Conservation (phyloP, 2,797 vertebrate genomes). For the Vultur gryphus region DNA sequence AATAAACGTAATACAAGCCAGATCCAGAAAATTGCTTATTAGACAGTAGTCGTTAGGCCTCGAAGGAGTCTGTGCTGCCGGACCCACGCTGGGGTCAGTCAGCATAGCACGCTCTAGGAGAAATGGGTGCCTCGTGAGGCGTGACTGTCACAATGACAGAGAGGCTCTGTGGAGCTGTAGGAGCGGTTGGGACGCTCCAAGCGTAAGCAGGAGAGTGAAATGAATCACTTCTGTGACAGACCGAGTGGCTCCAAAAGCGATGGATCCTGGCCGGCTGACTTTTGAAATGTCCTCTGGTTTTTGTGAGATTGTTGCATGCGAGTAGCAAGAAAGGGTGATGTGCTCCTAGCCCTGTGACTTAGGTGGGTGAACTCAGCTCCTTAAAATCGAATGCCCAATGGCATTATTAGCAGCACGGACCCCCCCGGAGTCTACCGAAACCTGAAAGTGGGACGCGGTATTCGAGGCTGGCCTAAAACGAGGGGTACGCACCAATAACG, state of each 20-base stretch:
- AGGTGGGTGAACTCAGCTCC: neutral
- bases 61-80: neutral
- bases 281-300: neutral
- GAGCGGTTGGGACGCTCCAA: fast-evolving
- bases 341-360: neutral
- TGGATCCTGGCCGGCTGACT: neutral
- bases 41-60: neutral
- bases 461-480: neutral
- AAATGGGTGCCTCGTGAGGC: fast-evolving
- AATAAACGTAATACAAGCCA: neutral
- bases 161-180: fast-evolving
- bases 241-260: neutral
- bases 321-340: neutral
- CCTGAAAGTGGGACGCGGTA: neutral
- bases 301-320: neutral
- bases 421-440: neutral
- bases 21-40: neutral
- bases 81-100: neutral
- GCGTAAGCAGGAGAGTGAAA: fast-evolving
- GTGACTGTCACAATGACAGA: neutral
- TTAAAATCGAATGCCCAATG: neutral
- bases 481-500: fast-evolving
- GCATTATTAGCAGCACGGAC: neutral
- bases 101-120: fast-evolving
- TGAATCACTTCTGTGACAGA: fast-evolving